A percentile compares a stretch with the other conserved stretches of the same genome.
phyloP scores from a whole-genome alignment of 2,113 vertebrate genomes.

The Gopherus flavomarginatus region DNA sequence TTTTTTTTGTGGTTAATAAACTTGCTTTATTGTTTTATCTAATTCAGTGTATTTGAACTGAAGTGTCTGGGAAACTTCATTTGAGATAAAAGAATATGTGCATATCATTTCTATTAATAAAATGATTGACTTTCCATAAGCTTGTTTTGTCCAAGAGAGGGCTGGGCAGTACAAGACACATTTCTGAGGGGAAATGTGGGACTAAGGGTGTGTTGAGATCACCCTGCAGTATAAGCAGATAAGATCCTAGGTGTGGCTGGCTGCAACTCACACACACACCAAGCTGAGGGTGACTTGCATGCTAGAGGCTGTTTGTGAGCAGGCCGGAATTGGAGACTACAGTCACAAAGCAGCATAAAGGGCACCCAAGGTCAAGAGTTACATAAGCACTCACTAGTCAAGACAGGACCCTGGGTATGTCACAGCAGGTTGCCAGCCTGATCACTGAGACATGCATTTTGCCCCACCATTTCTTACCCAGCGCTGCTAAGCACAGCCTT shows the following conservation, averaged over 20 bases:
- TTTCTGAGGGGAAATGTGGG: neutral
- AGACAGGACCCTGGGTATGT: neutral
- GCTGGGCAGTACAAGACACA: neutral
- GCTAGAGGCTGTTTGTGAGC: neutral
- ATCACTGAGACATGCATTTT: fast-evolving
- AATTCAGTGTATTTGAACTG: neutral
- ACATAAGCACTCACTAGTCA: neutral
- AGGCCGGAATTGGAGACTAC: neutral
- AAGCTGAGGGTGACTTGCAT: neutral
- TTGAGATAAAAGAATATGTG: neutral
- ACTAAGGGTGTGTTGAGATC: neutral
- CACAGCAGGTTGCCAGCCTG: fast-evolving
- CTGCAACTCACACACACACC: neutral
- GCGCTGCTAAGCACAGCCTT: fast-evolving
- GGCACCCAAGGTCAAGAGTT: neutral
- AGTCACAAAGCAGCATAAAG: neutral
- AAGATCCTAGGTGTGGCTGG: neutral
- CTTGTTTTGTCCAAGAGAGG: neutral
- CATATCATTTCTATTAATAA: neutral
- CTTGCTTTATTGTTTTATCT: neutral
- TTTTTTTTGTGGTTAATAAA: neutral
- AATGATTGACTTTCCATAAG: neutral
- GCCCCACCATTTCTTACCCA: neutral
- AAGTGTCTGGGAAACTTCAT: neutral
- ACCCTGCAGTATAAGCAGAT: neutral